phyloP scores from a whole-genome alignment of 2,113 vertebrate genomes.

The Ptychochromis oligacanthus region DNA sequence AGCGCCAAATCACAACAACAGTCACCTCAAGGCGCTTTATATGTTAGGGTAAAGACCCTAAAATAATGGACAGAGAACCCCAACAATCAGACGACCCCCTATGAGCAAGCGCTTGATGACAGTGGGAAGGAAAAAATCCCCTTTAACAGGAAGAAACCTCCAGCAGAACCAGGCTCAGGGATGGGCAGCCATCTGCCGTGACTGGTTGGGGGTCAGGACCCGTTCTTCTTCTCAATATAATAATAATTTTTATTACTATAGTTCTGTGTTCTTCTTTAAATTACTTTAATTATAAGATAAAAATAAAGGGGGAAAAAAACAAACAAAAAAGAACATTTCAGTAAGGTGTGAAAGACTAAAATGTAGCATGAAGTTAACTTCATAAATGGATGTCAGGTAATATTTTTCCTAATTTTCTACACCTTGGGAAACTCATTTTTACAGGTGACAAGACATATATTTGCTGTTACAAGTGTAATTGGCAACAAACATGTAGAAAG shows the following conservation, averaged over 20 bases:
- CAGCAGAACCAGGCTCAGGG: no score
- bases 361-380: not conserved
- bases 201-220: no score
- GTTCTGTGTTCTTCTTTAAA: not conserved
- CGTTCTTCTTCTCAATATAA: not conserved
- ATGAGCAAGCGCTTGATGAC: no score
- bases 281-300: not conserved
- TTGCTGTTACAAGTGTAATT: conserved; percentile 45
- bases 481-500: conserved; percentile 17
- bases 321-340: not conserved
- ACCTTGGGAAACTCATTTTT: not conserved
- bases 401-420: not conserved
- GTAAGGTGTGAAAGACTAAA: not conserved
- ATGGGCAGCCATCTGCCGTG: no score
- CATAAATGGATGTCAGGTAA: not conserved
- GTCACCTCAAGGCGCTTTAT: no score
- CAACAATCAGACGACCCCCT: no score
- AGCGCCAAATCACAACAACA: no score
- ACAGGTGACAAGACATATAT: conserved; percentile 17
- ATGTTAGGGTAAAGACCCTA: no score
- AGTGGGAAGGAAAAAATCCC: no score
- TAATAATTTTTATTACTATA: not conserved
- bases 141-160: no score
- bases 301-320: not conserved
- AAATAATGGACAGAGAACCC: no score